A percentile compares a stretch with the other conserved stretches of the same genome.
These are phyloP conservation scores for Neomicropteryx cornuta DNA, from an alignment of 1,140 invertebrate genomes.

Conservation along the genomic window DNA sequence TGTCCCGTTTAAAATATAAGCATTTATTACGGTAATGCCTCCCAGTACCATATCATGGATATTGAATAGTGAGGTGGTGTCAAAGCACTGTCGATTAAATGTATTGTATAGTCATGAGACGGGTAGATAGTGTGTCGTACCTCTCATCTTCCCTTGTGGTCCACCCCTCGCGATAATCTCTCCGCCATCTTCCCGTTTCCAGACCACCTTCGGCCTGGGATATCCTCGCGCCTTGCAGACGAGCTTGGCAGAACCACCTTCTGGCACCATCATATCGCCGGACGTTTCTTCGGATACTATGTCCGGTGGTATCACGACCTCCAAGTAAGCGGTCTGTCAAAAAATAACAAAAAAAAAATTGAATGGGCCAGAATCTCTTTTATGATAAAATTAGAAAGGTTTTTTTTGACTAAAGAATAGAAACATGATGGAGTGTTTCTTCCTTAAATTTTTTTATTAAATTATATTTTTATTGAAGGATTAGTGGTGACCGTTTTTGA, in stretches of 20 bases:
- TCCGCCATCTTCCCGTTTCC: slow-evolving; percentile 77
- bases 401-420: too few relatives aligned
- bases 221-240: slow-evolving; percentile 77
- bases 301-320: slow-evolving; percentile 85
- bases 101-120: neutral
- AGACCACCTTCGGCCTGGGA: slow-evolving; percentile 73
- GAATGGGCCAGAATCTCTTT: too few relatives aligned
- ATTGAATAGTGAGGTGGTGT: too few relatives aligned
- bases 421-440: too few relatives aligned
- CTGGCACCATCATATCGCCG: slow-evolving; percentile 82
- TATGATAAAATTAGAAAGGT: too few relatives aligned
- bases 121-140: slow-evolving; percentile 37
- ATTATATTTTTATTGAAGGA: too few relatives aligned
- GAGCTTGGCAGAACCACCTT: slow-evolving; percentile 79
- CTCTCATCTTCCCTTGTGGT: slow-evolving; percentile 56
- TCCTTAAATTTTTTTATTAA: too few relatives aligned
- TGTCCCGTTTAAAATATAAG: too few relatives aligned
- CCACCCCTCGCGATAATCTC: slow-evolving; percentile 66
- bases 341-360: slow-evolving; percentile 7
- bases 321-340: slow-evolving; percentile 76
- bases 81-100: neutral
- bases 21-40: too few relatives aligned
- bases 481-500: too few relatives aligned
- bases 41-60: too few relatives aligned
- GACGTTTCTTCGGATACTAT: slow-evolving; percentile 81